Evolutionary conservation across 2,888 invertebrate genomes (phyloP), one percentile per base, ranked within the genome.

Genomic region (Heliconius erato): DNA sequence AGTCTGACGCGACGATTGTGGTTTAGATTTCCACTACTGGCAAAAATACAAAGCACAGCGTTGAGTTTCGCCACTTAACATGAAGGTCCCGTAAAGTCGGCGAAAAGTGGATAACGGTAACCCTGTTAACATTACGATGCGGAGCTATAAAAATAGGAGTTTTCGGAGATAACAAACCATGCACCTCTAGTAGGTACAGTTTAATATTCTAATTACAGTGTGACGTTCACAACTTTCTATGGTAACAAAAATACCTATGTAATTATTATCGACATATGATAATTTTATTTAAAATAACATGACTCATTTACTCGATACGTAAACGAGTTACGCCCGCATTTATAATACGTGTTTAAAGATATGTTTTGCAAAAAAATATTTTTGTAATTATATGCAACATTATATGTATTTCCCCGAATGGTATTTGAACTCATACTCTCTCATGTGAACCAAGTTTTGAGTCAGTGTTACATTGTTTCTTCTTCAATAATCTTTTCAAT

Each of bases 301-400:
- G 71, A 71, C 71, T 71, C 71, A 71, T 69, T 69, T 69, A 69
- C 40, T 71, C n/a, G 23, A 71, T 40, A 71, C 12, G 23, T n/a
- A 35, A 74, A 74, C 54, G 74, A 59, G 74, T 74, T 59, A 35
- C 59, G 74, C 74, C 74, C 74, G 74, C 59, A 74, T 74, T 23
- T 23, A 74, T 32, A 74, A 23, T 74, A 74, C n/a, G 28, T n/a
- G 59, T 32, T 49, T 32, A 9, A 32, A 49, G 59, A 74, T 59
- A 32, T 23, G 12, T 32, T 23, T 23, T 32, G 14, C 54, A 74
- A 54, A 74, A 23, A 32, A 23, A n/a, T 9, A 40, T 6, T 23
- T 63, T 23, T 63, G 3, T 9, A 63, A n/a, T n/a, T 19, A 63
- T 0, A n/a, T 63, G 59, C 59, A n/a, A n/a, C 19, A 54, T 6